phyloP scores from a whole-genome alignment of 2,113 vertebrate species.

The Catharus minimus region DNA sequence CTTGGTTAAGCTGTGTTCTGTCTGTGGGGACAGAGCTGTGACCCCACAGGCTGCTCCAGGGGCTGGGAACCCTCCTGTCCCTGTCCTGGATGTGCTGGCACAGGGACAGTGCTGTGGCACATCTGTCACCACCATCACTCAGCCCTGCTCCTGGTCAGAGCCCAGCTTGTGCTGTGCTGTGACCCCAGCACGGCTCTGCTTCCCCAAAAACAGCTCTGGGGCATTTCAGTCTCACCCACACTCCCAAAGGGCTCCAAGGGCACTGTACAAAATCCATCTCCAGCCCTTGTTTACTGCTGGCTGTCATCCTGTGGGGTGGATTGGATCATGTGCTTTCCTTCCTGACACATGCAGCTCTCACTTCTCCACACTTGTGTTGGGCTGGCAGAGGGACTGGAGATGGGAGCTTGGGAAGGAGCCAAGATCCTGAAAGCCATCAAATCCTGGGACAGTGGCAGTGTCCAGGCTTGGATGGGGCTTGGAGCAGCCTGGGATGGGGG shows the following conservation, averaged over 20 bases:
- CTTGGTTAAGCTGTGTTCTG: neutral
- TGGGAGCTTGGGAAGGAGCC: neutral
- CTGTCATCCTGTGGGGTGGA: accelerated
- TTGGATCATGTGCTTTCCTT: accelerated
- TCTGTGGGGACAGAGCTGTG: neutral
- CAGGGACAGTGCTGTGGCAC: neutral
- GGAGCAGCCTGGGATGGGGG: neutral
- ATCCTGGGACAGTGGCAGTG: neutral
- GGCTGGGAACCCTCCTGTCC: neutral
- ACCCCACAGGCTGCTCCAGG: neutral
- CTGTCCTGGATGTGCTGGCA: neutral
- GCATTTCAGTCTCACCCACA: neutral
- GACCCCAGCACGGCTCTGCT: neutral
- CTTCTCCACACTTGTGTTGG: neutral
- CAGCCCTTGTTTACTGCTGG: neutral
- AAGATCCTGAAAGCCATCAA: accelerated
- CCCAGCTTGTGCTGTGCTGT: neutral
- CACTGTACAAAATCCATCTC: accelerated
- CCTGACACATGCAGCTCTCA: accelerated
- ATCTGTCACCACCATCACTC: neutral
- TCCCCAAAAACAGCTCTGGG: neutral
- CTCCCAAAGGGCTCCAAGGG: neutral
- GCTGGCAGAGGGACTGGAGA: neutral
- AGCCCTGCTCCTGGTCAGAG: neutral
- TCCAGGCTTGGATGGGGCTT: neutral